These are phyloP conservation scores for Argyrosomus regius DNA, from an alignment of 2,797 vertebrate species.

Conservation along the genomic window DNA sequence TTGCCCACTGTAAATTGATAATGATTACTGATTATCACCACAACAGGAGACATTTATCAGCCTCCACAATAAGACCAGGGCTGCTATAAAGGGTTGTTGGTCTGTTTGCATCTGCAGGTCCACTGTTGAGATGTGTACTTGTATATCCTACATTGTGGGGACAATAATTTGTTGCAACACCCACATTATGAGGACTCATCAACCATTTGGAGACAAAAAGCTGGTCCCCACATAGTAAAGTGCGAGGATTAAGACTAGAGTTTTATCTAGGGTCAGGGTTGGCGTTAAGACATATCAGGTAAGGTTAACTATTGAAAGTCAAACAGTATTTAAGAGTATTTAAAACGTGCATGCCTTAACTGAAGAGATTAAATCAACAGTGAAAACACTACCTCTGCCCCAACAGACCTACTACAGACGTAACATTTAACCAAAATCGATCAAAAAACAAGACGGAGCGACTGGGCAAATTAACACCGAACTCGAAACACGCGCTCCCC, in stretches of 20 bases:
- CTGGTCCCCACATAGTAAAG: background rate
- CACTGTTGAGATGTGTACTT: background rate
- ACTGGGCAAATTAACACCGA: constrained; percentile 50
- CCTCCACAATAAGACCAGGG: constrained; percentile 5
- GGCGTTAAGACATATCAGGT: background rate
- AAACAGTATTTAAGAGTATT: background rate
- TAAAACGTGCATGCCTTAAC: background rate
- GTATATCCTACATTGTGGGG: background rate
- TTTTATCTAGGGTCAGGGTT: background rate
- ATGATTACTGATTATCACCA: constrained; percentile 74
- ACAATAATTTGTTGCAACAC: no score
- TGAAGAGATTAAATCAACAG: background rate
- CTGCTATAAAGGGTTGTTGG: background rate
- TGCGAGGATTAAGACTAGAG: background rate
- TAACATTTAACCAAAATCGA: constrained; percentile 38
- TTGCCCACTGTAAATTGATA: constrained; percentile 69
- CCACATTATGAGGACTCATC: background rate
- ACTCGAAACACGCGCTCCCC: constrained; percentile 32
- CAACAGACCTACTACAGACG: constrained; percentile 29
- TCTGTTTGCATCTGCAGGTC: background rate
- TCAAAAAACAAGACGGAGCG: constrained; percentile 40
- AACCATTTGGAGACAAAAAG: background rate
- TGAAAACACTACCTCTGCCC: constrained; percentile 8
- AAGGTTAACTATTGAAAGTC: background rate
- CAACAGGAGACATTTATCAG: constrained; percentile 67